Evolutionary conservation across 2,113 vertebrate species (phyloP).

Genomic region (Diadophis punctatus): DNA sequence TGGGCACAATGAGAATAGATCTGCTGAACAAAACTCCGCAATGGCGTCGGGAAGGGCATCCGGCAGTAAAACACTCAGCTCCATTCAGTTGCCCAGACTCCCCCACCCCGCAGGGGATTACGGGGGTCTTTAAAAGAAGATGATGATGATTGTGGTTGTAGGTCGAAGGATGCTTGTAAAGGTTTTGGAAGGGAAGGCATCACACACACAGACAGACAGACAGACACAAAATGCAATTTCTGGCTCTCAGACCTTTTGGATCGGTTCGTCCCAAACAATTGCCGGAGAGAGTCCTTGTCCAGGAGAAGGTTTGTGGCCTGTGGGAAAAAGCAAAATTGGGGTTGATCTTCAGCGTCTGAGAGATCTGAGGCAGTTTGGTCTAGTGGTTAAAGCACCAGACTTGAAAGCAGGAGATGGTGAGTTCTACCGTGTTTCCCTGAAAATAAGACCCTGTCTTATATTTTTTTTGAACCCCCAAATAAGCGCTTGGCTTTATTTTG

Average conservation of each 20-base stretch:
- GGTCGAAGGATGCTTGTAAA: background rate
- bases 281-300: slow-evolving; percentile 71
- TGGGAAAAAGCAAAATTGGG: background rate
- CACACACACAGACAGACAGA: background rate
- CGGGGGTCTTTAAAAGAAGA: too few relatives aligned
- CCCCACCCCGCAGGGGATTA: too few relatives aligned
- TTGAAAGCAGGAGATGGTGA: background rate
- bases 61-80: too few relatives aligned
- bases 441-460: too few relatives aligned
- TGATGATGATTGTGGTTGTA: too few relatives aligned
- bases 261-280: slow-evolving; percentile 78
- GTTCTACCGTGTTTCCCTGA: background rate
- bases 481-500: too few relatives aligned
- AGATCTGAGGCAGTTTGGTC: background rate
- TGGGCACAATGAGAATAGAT: too few relatives aligned
- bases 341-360: background rate
- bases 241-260: slow-evolving; percentile 75
- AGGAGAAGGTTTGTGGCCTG: slow-evolving; percentile 81
- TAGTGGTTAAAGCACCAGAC: background rate
- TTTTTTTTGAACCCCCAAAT: too few relatives aligned
- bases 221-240: background rate
- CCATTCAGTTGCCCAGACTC: too few relatives aligned
- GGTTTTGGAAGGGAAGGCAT: background rate
- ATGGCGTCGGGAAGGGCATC: too few relatives aligned
- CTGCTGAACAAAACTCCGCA: too few relatives aligned